phyloP scores from a whole-genome alignment of 2,797 vertebrate genomes.

The Manis pentadactyla region DNA sequence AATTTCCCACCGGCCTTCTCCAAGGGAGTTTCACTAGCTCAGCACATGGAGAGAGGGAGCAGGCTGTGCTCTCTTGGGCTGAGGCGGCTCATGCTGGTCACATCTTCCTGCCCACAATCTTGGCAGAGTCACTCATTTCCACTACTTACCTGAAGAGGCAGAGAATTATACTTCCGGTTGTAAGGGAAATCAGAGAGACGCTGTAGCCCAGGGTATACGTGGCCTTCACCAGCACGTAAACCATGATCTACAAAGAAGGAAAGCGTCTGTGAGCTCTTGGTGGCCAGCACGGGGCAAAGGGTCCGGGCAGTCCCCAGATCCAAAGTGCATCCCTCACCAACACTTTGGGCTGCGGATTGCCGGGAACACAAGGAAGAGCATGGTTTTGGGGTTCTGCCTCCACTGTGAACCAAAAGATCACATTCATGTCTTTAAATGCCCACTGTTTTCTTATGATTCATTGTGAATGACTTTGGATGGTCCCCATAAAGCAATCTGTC shows the following conservation, averaged over 20 bases:
- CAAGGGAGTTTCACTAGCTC: background rate
- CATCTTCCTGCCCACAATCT: fast-evolving
- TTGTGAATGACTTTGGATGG: background rate
- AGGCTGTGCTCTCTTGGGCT: fast-evolving
- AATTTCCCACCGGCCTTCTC: background rate
- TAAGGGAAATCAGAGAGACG: conserved; percentile 93
- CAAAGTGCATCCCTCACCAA: fast-evolving
- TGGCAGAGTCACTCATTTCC: background rate
- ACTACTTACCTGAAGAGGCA: conserved; percentile 92
- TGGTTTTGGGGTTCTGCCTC: background rate
- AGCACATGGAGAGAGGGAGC: background rate
- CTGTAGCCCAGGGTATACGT: conserved; percentile 95
- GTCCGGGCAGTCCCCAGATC: background rate
- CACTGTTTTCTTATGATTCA: background rate
- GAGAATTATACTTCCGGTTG: conserved; percentile 93
- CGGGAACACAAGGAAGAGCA: no score
- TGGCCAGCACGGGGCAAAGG: background rate
- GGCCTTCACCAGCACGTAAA: conserved; percentile 92
- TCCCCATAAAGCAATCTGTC: background rate
- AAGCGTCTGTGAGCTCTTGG: conserved; percentile 33
- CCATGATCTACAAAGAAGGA: conserved; percentile 87
- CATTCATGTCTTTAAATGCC: background rate
- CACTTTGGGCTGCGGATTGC: background rate
- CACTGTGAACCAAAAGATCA: background rate
- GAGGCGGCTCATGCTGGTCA: fast-evolving